Base-by-base conservation (phyloP, 2,113 vertebrate genomes). In the Penelope pileata region DNA sequence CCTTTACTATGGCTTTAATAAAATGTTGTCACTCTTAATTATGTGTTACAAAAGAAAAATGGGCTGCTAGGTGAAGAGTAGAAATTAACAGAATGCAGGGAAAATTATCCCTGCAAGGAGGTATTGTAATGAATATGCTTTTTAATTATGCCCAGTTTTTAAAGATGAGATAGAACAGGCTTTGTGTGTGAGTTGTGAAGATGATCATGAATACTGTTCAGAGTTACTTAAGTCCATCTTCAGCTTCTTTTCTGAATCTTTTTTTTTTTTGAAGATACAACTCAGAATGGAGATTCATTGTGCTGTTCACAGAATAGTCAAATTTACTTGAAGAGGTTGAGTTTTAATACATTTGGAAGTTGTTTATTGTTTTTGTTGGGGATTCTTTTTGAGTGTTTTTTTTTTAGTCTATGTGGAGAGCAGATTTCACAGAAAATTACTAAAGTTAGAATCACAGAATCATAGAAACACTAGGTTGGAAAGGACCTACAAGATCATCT, bases 1-100 rank as follows among this genome's bases (percentile, higher is more conserved):
- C 73, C 79, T 48, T 60, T 75, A 43, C 36, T 77, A 38, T 63
- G 66, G 63, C 59, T 85, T 75, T 94, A 93, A 96, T 97, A 96
- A 96, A 89, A 94, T 79, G 42, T 68, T 96, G 97, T 98, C 97
- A 95, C 94, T 97, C 97, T 98, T 97, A 97, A 98, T 98, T 98
- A 98, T 80, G 80, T 85, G 86, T 94, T 97, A 95, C 95, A 95
- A 88, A 96, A 91, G 72, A 95, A 94, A 87, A 92, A 86, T 43
- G 30, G 82, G 36, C 68, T 80, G 79, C 19, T 78, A 42, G 30
- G 32, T 82, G 69, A 62, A 86, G 30, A 80, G 43, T 26, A 73
- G 73, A 95, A 95, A 69, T 69, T 22, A 96, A 73, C 51, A 82
- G 80, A 88, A 67, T 90, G 84, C 36, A 30, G 53, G 36, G 24